These are phyloP conservation scores for Cassiopea xamachana DNA, from an alignment of 30 jellyfish, hydroid and myxozoan genomes.

Conservation along the genomic window DNA sequence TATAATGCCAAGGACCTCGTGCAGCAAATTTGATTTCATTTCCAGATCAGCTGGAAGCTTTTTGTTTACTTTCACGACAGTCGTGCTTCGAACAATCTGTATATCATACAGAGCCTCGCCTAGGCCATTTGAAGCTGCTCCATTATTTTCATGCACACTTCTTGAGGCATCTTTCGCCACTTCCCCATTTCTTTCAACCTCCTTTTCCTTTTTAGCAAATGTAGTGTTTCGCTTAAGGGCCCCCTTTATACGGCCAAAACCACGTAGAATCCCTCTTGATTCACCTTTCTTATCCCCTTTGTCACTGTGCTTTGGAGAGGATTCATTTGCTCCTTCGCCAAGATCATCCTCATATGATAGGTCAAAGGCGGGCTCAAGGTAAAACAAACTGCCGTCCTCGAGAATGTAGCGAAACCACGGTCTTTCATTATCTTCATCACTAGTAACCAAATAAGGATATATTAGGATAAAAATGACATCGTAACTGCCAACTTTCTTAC, in stretches of 20 bases:
- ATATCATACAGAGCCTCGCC: slow-evolving; percentile 34
- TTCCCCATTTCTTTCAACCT: slow-evolving; percentile 23
- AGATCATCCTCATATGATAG: slow-evolving; percentile 18
- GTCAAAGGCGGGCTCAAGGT: slow-evolving; percentile 58
- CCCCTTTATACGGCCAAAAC: slow-evolving; percentile 75
- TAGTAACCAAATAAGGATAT: not conserved
- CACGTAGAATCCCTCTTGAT: slow-evolving; percentile 43
- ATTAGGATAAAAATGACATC: too few relatives aligned
- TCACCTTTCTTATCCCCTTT: slow-evolving; percentile 51
- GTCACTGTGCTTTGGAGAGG: slow-evolving; percentile 7
- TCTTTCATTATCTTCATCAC: slow-evolving; percentile 76
- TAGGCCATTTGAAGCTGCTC: not conserved
- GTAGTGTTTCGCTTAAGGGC: slow-evolving; percentile 69
- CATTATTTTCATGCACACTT: slow-evolving; percentile 5
- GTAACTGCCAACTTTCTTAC: too few relatives aligned
- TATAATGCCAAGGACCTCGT: slow-evolving; percentile 85
- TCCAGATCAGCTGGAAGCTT: slow-evolving; percentile 40
- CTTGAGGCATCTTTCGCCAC: not conserved
- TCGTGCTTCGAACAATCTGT: slow-evolving; percentile 48
- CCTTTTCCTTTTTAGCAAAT: slow-evolving; percentile 71
- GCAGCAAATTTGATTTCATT: slow-evolving; percentile 39
- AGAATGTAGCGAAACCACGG: slow-evolving; percentile 88
- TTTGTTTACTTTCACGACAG: slow-evolving; percentile 54
- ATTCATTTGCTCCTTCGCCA: slow-evolving; percentile 32
- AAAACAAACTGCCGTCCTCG: slow-evolving; percentile 86